A percentile compares a stretch with the other conserved stretches of the same genome.
These are phyloP conservation scores for Halichoerus grypus DNA, from an alignment of 2,113 vertebrate genomes.

Conservation along the genomic window DNA sequence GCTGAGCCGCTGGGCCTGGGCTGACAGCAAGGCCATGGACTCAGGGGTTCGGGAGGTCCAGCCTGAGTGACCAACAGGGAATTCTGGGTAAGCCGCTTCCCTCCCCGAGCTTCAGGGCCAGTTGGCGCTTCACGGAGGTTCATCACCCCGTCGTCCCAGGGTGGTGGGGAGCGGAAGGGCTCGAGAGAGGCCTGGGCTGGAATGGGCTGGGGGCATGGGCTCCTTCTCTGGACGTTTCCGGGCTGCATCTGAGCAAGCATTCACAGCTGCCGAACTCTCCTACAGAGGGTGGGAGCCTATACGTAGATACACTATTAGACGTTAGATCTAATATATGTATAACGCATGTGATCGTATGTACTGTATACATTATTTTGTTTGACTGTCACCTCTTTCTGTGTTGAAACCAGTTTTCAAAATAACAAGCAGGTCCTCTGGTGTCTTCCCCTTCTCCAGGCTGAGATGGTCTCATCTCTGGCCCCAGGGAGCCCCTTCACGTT, in stretches of 20 bases:
- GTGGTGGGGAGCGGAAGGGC: not conserved
- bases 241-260: not conserved
- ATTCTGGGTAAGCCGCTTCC: not conserved
- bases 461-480: not conserved
- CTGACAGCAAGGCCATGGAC: not conserved
- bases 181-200: accelerated
- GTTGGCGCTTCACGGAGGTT: not conserved
- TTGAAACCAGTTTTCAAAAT: not conserved
- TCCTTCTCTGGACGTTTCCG: not conserved
- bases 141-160: accelerated
- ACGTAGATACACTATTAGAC: not conserved
- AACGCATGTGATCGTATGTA: no score
- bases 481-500: accelerated
- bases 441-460: not conserved
- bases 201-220: not conserved
- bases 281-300: not conserved
- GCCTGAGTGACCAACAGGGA: accelerated
- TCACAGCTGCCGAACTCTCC: not conserved
- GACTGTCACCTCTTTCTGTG: not conserved
- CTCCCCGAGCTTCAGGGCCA: not conserved
- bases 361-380: not conserved
- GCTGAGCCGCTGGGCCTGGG: not conserved
- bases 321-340: not conserved
- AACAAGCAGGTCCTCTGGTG: not conserved
- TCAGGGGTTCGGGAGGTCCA: not conserved